Evolutionary conservation across 1,140 invertebrate species (phyloP), one percentile per base, ranked within the genome.

Genomic region (Teleopsis dalmanni): DNA sequence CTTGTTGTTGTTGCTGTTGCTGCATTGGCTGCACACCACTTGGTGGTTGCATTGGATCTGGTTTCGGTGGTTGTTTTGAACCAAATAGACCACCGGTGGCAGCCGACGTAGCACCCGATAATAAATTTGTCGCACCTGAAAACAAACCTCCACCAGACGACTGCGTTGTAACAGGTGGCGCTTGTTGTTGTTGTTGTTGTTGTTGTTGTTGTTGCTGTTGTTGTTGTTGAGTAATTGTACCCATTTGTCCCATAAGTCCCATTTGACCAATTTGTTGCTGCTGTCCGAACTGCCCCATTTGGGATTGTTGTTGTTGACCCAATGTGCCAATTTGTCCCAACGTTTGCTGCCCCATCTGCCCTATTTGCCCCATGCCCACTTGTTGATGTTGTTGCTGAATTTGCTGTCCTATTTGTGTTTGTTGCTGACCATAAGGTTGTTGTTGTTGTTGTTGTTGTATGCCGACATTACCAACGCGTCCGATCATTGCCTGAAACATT

Each of bases 391-490:
- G 65, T 36, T 63, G 60, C 36, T 69, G 65, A 29, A 62, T 64
- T n/a, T 64, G 64, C 53, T 62, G 67, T 48, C 70, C 70, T 52
- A 65, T 58, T 50, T 61, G 58, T 40, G 62, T 64, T 37, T 61
- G 60, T 43, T 72, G 68, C 47, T 71, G 70, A 23, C 60, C 51
- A 23, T 54, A 52, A 35, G 57, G 61, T 31, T 62, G 65, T 42
- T 64, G 70, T 38, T 62, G 61, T 42, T 72, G 67, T 48, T 70
- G 69, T 35, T 72, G 70, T 40, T 73, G 70, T 61, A 68, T 66
- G 48, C 71, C 72, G 69, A 77, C 77, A 80, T 78, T 81, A 80
- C 78, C 78, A 80, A 67, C 76, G 77, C 60, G 78, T 75, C 75
- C 76, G 76, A 73, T 65, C 65, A 70, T 79, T 77, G 73, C 75